Percentiles rank a stretch among this genome's conserved stretches.
These are phyloP conservation scores for Polyommatus icarus DNA, from an alignment of 2,888 invertebrate genomes.

Conservation along the genomic window DNA sequence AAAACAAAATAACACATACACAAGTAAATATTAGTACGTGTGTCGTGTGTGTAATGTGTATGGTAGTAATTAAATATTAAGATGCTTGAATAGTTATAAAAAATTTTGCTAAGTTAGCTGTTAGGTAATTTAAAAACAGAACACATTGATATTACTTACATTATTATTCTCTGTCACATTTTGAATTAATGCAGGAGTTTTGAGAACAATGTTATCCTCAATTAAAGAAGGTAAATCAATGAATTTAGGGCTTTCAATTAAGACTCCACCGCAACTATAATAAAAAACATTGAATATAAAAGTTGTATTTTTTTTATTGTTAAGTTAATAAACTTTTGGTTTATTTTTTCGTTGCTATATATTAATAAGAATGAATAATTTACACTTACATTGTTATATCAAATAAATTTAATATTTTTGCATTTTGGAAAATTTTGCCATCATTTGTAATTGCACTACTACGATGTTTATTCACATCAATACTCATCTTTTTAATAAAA, in stretches of 20 bases:
- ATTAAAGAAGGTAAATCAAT: background rate
- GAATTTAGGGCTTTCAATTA: background rate
- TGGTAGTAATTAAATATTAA: background rate
- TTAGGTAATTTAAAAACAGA: background rate
- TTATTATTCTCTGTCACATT: background rate
- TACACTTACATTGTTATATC: constrained; percentile 46
- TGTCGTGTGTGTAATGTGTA: no score
- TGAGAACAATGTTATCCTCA: background rate
- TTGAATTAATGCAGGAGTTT: background rate
- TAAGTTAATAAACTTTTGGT: background rate
- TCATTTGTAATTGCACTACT: constrained; percentile 30
- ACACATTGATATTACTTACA: background rate
- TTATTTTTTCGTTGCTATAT: background rate
- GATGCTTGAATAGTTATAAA: background rate
- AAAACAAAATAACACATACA: background rate
- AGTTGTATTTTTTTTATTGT: background rate
- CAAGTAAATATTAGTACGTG: background rate
- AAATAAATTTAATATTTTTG: constrained; percentile 43
- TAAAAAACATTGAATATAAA: background rate
- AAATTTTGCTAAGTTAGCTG: background rate
- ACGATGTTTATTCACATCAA: constrained; percentile 49
- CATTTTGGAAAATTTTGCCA: constrained; percentile 41
- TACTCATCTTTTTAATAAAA: constrained; percentile 48
- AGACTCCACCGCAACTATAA: constrained; percentile 12
- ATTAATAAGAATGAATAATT: background rate